Conservation (phyloP, 2,113 vertebrate species). For the Riparia riparia region DNA sequence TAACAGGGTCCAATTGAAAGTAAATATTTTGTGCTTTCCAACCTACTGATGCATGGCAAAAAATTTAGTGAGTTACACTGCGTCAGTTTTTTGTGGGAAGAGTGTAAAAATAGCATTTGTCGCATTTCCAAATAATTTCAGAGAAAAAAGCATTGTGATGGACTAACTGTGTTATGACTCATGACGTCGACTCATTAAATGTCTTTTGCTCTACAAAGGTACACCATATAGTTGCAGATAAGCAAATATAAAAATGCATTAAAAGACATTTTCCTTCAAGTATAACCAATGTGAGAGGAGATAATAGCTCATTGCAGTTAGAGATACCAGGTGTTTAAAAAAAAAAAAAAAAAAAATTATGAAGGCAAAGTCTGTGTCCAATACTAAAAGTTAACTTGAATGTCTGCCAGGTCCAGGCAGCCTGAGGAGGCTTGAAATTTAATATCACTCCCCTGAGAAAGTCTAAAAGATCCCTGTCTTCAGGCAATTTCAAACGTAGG, state of each 20-base stretch:
- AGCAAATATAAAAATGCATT: background rate
- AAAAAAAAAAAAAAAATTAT: background rate
- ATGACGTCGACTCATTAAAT: background rate
- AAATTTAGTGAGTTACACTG: background rate
- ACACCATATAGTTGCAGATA: background rate
- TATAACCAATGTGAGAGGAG: background rate
- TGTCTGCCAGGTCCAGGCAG: background rate
- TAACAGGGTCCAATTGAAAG: background rate
- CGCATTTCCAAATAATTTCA: background rate
- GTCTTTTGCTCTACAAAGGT: background rate
- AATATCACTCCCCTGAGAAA: background rate
- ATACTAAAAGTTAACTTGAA: background rate
- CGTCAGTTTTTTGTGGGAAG: background rate
- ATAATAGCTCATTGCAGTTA: background rate
- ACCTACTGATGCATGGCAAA: background rate
- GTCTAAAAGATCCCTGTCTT: background rate
- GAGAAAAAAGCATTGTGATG: background rate
- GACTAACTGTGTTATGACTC: background rate
- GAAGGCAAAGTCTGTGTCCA: background rate
- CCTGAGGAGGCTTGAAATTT: background rate
- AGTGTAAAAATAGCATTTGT: background rate
- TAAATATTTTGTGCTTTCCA: background rate
- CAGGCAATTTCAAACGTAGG: background rate
- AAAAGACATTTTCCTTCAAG: constrained; percentile 22
- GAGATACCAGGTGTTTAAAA: background rate